Evolutionary conservation across 2,113 vertebrate species (phyloP), one percentile per base, ranked within the genome.

Genomic region (Picathartes gymnocephalus): DNA sequence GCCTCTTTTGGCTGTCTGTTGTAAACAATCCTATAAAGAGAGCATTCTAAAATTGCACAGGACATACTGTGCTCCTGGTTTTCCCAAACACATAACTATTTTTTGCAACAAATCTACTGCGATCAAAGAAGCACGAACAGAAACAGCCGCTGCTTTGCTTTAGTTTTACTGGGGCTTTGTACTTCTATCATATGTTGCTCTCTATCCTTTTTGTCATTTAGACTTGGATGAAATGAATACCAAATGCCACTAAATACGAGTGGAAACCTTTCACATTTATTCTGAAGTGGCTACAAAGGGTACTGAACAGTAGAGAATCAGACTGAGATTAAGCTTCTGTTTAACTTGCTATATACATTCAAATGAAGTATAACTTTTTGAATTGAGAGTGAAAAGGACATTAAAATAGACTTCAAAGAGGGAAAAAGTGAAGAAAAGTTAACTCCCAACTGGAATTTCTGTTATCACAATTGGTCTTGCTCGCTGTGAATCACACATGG

Each of bases 341-440:
- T 91, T 90, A 88, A 40, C 45, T 79, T 72, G 58, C 57, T 93
- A 88, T 95, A 85, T 96, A 92, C 84, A 92, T 93, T 90, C 83
- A 90, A 96, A 95, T 94, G 42, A 86, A 94, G 51, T 64, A 86
- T 51, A 91, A 77, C 27, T 88, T 91, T 81, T 56, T 90, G 62
- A 82, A 86, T 13, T 69, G 65, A 76, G 54, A 60, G 19, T 73
- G 58, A 81, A 81, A 88, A 77, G 72, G 35, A 66, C 64, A 84
- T 62, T 86, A 92, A 91, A 93, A 92, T 70, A 70, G 31, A 68
- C 78, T 85, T 96, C 74, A 69, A 72, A 90, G 45, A 77, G n/a
- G 8, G 16, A 22, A 81, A 81, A 71, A 88, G 44, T 77, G 71
- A 83, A 80, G 76, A 88, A 83, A 96, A 86, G 16, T 88, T 90